phyloP scores from a whole-genome alignment of 64 coral and sea anemone species.

The Cladopsammia gracilis region DNA sequence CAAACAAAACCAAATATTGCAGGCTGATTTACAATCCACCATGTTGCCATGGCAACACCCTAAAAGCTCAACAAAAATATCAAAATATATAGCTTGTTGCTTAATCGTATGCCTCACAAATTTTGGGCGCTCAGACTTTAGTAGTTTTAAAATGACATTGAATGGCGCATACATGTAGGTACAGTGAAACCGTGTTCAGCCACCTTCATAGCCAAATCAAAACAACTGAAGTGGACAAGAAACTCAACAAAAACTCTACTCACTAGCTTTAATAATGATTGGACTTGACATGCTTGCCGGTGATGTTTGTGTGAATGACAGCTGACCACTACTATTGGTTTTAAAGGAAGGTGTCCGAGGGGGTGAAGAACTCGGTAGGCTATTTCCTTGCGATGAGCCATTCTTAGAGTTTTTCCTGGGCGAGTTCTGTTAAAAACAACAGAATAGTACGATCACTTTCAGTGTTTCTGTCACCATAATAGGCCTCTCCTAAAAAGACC shows the following conservation, averaged over 20 bases:
- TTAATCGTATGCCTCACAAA: too few relatives aligned
- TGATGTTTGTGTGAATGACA: constrained; percentile 50
- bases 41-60: too few relatives aligned
- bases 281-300: constrained; percentile 33
- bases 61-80: too few relatives aligned
- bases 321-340: constrained; percentile 52
- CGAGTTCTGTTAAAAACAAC: constrained; percentile 72
- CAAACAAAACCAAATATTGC: too few relatives aligned
- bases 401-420: constrained; percentile 98
- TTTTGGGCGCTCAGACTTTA: too few relatives aligned
- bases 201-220: neutral
- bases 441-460: neutral
- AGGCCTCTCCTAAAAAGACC: too few relatives aligned
- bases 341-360: constrained; percentile 54
- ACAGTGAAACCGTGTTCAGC: too few relatives aligned
- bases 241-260: constrained; percentile 13
- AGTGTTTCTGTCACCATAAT: too few relatives aligned
- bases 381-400: constrained; percentile 50
- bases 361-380: constrained; percentile 60
- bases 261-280: constrained; percentile 78
- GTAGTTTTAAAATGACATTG: too few relatives aligned
- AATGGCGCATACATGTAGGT: too few relatives aligned
- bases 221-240: neutral
- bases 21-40: too few relatives aligned
- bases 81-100: too few relatives aligned